Conservation (phyloP, 2,797 vertebrate species). For the Intellagama lesueurii region DNA sequence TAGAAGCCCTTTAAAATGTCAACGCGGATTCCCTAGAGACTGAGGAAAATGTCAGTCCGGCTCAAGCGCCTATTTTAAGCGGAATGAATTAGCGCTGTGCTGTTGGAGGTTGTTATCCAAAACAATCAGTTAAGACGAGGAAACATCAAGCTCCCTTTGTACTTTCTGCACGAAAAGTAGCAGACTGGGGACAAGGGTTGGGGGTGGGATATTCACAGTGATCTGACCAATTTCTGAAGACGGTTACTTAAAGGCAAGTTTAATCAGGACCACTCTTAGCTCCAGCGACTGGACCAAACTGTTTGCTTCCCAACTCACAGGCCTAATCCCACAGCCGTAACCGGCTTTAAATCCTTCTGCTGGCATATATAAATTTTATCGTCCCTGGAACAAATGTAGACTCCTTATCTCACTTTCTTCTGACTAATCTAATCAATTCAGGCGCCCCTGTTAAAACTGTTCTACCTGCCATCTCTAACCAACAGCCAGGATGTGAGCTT, state of each 20-base stretch:
- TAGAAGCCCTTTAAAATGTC: slow-evolving; percentile 99
- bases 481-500: slow-evolving; percentile 21
- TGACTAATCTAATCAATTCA: slow-evolving; percentile 69
- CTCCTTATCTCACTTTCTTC: slow-evolving; percentile 62
- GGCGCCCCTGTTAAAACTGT: slow-evolving; percentile 56
- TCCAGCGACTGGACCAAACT: slow-evolving; percentile 68
- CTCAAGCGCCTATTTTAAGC: slow-evolving; percentile 95
- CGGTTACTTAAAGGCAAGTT: slow-evolving; percentile 73
- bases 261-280: slow-evolving; percentile 62
- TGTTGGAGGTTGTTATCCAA: slow-evolving; percentile 82
- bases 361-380: slow-evolving; percentile 61
- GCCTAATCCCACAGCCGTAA: slow-evolving; percentile 71
- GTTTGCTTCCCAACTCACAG: slow-evolving; percentile 57
- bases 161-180: slow-evolving; percentile 74
- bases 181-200: background rate
- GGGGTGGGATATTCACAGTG: slow-evolving; percentile 67
- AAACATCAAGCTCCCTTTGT: slow-evolving; percentile 80
- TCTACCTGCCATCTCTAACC: slow-evolving; percentile 55
- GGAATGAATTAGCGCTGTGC: slow-evolving; percentile 93
- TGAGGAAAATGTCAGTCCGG: slow-evolving; percentile 94
- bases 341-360: slow-evolving; percentile 65
- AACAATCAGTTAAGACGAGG: slow-evolving; percentile 80
- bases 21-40: slow-evolving; percentile 94
- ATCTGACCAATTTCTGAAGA: slow-evolving; percentile 76
- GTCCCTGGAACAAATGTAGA: slow-evolving; percentile 67